These are phyloP conservation scores for Ditylenchus dipsaci DNA, from an alignment of 1,140 invertebrate species.

Conservation along the genomic window DNA sequence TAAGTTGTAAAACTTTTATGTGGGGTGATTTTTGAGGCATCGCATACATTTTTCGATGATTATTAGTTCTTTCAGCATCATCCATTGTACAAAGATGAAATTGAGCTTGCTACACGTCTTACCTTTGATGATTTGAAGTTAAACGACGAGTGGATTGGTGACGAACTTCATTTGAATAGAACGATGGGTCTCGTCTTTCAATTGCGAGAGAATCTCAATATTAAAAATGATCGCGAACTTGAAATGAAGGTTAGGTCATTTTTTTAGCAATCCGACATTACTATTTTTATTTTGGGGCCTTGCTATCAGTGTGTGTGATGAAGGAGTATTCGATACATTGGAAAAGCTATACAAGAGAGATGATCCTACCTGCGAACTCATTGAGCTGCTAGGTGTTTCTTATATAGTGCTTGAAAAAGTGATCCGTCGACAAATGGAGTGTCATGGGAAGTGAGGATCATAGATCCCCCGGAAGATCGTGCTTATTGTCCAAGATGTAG, in stretches of 20 bases:
- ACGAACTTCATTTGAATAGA: not conserved
- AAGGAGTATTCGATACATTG: not conserved
- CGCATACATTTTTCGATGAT: not conserved
- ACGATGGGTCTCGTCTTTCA: not conserved
- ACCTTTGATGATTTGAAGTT: not conserved
- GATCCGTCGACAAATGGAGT: not conserved
- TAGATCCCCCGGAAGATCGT: not conserved
- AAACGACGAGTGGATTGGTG: not conserved
- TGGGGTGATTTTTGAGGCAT: not conserved
- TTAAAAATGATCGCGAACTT: not conserved
- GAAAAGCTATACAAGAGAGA: not conserved
- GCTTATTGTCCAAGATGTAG: slow-evolving; percentile 4
- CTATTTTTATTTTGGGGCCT: not conserved
- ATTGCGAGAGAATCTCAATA: not conserved
- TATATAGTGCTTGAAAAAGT: not conserved
- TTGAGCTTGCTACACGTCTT: not conserved
- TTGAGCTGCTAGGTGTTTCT: slow-evolving; percentile 1
- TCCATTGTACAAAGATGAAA: not conserved
- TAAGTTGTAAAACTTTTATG: not conserved
- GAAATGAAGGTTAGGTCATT: not conserved
- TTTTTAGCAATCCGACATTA: not conserved
- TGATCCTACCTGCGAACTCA: not conserved
- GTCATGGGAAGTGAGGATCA: not conserved
- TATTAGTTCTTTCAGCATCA: slow-evolving; percentile 2
- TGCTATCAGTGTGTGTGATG: not conserved